A percentile compares a stretch with the other conserved stretches of the same genome.
These are phyloP conservation scores for Drosophila kuntzei DNA, from an alignment of 2,888 invertebrate genomes.

Conservation along the genomic window DNA sequence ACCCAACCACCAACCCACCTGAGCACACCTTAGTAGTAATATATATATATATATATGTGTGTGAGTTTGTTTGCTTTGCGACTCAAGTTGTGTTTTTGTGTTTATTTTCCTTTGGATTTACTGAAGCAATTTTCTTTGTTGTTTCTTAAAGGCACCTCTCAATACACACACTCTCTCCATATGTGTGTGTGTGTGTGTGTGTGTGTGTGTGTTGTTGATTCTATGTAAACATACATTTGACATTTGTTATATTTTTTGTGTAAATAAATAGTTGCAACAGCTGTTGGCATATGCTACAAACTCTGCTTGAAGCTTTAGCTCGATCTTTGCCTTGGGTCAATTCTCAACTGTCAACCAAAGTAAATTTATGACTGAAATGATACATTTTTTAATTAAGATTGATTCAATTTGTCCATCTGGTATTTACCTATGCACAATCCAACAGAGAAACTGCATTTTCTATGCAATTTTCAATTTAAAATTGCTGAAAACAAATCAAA, in stretches of 20 bases:
- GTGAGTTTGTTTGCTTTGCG: constrained; percentile 69
- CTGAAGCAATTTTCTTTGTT: constrained; percentile 82
- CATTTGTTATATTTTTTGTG: constrained; percentile 78
- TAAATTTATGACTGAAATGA: constrained; percentile 47
- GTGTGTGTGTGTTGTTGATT: constrained; percentile 39
- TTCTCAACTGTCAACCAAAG: neutral
- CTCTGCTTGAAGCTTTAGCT: constrained; percentile 1
- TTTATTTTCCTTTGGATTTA: constrained; percentile 80
- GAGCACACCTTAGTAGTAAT: constrained; percentile 46
- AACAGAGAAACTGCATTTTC: constrained; percentile 17
- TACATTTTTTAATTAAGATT: constrained; percentile 76
- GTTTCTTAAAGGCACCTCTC: constrained; percentile 60
- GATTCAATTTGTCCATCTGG: constrained; percentile 58
- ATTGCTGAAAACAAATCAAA: constrained; percentile 32
- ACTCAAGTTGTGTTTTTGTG: constrained; percentile 78
- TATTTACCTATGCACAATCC: constrained; percentile 32
- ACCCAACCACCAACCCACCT: constrained; percentile 63
- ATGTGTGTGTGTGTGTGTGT: constrained; percentile 15
- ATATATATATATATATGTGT: neutral
- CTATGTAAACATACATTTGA: constrained; percentile 76
- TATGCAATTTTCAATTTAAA: constrained; percentile 55
- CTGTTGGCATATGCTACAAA: constrained; percentile 70
- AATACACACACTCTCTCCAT: constrained; percentile 18
- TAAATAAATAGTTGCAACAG: constrained; percentile 81
- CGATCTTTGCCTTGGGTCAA: constrained; percentile 6